These are phyloP conservation scores for Drosophila parabipectinata DNA, from an alignment of 1,140 invertebrate species.

Conservation along the genomic window DNA sequence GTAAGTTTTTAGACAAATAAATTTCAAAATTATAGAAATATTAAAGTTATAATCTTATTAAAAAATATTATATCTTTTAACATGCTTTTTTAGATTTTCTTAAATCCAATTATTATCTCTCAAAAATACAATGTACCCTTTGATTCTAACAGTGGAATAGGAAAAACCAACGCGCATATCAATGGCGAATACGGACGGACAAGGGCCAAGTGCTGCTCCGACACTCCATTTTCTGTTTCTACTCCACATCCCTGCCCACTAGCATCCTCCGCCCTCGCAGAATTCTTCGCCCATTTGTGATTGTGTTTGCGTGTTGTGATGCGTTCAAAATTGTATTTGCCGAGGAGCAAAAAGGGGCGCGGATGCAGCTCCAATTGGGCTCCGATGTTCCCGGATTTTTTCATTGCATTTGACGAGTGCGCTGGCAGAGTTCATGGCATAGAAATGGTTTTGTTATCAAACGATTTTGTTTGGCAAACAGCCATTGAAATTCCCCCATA, in stretches of 20 bases:
- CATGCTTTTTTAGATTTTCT: neutral
- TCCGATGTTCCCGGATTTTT: conserved; percentile 52
- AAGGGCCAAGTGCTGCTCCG: conserved; percentile 62
- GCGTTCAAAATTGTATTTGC: conserved; percentile 80
- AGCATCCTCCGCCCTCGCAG: neutral
- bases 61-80: too few relatives aligned
- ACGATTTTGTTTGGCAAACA: conserved; percentile 62
- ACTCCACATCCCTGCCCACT: conserved; percentile 1
- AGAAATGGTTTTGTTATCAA: conserved; percentile 63
- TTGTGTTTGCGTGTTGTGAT: conserved; percentile 82
- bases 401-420: conserved; percentile 76
- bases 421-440: conserved; percentile 15
- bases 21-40: too few relatives aligned
- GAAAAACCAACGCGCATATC: conserved; percentile 62
- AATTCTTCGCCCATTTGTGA: conserved; percentile 48
- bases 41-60: too few relatives aligned
- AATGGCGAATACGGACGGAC: conserved; percentile 48
- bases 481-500: conserved; percentile 29
- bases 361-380: conserved; percentile 65
- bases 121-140: neutral
- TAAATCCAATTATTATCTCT: neutral
- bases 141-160: neutral
- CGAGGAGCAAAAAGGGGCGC: conserved; percentile 9
- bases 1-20: neutral
- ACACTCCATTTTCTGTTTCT: conserved; percentile 72